Evolutionary conservation across 2,797 vertebrate species (phyloP).

Genomic region (Gorsachius magnificus): DNA sequence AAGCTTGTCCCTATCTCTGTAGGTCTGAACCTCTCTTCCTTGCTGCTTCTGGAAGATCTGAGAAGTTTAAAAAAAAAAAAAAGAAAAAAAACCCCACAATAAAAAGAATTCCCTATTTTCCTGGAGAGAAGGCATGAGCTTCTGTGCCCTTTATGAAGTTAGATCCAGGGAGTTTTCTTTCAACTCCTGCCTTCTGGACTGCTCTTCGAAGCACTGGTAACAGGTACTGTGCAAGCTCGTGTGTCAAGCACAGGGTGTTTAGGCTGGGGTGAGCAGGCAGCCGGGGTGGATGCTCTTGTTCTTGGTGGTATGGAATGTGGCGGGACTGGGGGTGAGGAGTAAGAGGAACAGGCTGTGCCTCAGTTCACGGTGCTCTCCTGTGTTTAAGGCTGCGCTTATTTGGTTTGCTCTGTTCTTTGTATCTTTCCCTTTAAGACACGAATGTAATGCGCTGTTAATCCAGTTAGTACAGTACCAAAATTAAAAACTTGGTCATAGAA

Average conservation of each 20-base stretch:
- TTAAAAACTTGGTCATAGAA: background rate
- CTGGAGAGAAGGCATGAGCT: background rate
- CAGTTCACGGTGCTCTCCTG: background rate
- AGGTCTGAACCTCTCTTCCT: background rate
- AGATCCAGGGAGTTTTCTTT: background rate
- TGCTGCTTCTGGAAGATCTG: background rate
- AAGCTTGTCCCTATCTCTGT: background rate
- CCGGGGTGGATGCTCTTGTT: background rate
- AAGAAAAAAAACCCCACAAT: too few species aligned
- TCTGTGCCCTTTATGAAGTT: background rate
- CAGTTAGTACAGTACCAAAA: background rate
- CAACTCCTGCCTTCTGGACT: background rate
- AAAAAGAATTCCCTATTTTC: background rate
- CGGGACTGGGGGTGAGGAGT: background rate
- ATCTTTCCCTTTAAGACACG: background rate
- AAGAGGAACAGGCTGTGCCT: fast-evolving
- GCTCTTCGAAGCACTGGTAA: background rate
- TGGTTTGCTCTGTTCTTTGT: background rate
- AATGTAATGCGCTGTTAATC: background rate
- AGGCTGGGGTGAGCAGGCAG: background rate
- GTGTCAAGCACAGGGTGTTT: background rate
- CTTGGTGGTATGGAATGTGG: background rate
- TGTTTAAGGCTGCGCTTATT: background rate
- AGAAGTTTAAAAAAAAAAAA: background rate
- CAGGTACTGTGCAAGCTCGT: background rate